phyloP scores from a whole-genome alignment of 2,113 vertebrate genomes.

The human (Homo sapiens) region DNA sequence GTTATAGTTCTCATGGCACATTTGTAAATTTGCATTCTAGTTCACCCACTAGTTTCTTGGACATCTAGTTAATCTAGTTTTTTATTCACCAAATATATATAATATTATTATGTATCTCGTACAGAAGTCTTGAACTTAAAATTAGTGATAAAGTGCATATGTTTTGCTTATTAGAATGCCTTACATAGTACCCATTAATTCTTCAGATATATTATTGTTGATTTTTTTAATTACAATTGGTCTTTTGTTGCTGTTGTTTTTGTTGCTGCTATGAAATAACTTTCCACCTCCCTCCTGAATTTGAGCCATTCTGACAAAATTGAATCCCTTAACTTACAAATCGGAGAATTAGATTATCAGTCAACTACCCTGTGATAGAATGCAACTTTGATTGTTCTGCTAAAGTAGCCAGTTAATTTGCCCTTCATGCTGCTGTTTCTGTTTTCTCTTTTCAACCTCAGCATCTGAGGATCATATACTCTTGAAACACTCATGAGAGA shows the following conservation, averaged over 20 bases:
- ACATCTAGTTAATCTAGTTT: slow-evolving; percentile 28
- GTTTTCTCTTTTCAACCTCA: neutral
- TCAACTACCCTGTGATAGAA: neutral
- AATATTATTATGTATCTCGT: neutral
- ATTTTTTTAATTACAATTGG: neutral
- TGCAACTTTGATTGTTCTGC: neutral
- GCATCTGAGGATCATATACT: neutral
- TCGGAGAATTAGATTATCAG: neutral
- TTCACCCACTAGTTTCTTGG: neutral
- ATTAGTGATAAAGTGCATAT: neutral
- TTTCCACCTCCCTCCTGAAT: neutral
- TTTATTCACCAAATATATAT: neutral
- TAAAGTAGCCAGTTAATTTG: neutral
- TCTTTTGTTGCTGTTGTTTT: neutral
- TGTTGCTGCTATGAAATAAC: neutral
- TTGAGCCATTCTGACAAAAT: neutral
- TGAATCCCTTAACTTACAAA: neutral
- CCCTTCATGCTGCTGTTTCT: neutral
- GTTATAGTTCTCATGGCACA: neutral
- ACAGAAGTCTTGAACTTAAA: neutral
- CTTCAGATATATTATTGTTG: neutral
- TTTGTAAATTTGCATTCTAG: slow-evolving; percentile 43
- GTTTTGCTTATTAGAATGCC: neutral
- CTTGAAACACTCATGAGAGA: neutral
- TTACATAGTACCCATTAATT: neutral